Conservation (phyloP, 2,888 invertebrate genomes). For the Mamestra brassicae region DNA sequence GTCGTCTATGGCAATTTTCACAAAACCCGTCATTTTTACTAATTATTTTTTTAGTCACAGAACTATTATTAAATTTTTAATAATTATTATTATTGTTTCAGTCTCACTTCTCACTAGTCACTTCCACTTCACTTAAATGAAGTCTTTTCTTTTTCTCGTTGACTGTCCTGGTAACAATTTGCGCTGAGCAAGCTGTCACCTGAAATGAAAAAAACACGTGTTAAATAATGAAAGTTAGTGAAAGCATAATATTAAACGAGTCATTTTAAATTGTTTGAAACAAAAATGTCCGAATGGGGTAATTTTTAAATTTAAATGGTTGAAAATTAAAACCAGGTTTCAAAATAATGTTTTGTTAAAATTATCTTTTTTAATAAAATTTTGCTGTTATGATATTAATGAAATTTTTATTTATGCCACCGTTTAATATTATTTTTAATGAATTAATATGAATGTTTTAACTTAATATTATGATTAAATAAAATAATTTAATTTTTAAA, state of each 20-base stretch:
- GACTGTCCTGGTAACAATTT: constrained; percentile 80
- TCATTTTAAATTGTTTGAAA: not conserved
- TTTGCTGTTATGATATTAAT: too few species aligned
- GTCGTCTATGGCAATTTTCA: constrained; percentile 92
- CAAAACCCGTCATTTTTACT: constrained; percentile 91
- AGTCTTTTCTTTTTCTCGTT: constrained; percentile 52
- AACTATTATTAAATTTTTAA: constrained; percentile 50
- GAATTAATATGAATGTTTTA: not conserved
- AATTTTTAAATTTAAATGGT: not conserved
- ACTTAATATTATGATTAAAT: not conserved
- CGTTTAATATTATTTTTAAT: too few species aligned
- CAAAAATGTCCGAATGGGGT: too few species aligned
- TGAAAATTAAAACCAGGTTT: not conserved
- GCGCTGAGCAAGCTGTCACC: constrained; percentile 86
- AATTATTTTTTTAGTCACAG: constrained; percentile 63
- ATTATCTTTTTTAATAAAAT: not conserved
- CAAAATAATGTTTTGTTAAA: too few species aligned
- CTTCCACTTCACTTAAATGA: constrained; percentile 75
- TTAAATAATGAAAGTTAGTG: constrained; percentile 34
- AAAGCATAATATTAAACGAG: constrained; percentile 31
- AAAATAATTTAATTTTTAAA: not conserved
- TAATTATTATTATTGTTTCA: constrained; percentile 51
- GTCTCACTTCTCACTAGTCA: constrained; percentile 78
- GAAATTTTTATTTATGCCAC: too few species aligned
- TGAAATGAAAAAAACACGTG: constrained; percentile 74